A percentile compares a stretch with the other conserved stretches of the same genome.
phyloP scores from a whole-genome alignment of 92 coral and sea anemone genomes.

The Nematostella vectensis region DNA sequence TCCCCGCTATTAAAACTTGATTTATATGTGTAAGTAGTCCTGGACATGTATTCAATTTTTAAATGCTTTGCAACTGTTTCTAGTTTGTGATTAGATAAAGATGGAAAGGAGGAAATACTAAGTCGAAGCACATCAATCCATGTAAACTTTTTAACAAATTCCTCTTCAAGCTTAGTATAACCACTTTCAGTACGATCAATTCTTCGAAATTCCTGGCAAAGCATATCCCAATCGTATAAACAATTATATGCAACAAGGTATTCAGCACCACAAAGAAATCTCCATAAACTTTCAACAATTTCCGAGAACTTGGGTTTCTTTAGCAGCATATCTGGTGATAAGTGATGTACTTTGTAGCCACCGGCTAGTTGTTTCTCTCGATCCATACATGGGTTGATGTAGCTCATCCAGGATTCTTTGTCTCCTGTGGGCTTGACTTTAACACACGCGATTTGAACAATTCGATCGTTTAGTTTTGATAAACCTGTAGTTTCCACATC shows the following conservation, averaged over 20 bases:
- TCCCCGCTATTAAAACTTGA: background rate
- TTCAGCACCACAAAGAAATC: constrained; percentile 27
- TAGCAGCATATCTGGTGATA: constrained; percentile 27
- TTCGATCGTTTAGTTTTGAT: constrained; percentile 15
- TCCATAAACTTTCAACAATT: constrained; percentile 16
- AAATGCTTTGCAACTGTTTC: constrained; percentile 7
- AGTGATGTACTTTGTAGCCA: constrained; percentile 18
- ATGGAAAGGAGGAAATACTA: constrained; percentile 14
- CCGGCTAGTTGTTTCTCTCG: constrained; percentile 6
- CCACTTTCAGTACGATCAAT: background rate
- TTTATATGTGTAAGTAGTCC: constrained; percentile 4
- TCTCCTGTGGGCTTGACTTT: constrained; percentile 14
- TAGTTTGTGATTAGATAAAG: background rate
- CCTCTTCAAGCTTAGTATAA: background rate
- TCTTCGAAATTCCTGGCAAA: constrained; percentile 16
- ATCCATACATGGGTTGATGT: constrained; percentile 20
- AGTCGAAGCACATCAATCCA: constrained; percentile 33
- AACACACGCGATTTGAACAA: constrained; percentile 36
- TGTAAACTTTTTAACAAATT: background rate
- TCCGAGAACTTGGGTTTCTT: constrained; percentile 19
- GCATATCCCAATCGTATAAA: constrained; percentile 36
- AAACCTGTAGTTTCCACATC: constrained; percentile 40
- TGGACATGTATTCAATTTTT: constrained; percentile 6
- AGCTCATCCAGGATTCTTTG: constrained; percentile 28
- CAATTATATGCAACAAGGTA: constrained; percentile 21